Evolutionary conservation across 2,888 invertebrate genomes (phyloP), one percentile per base, ranked within the genome.

Genomic region (Sesia bembeciformis): DNA sequence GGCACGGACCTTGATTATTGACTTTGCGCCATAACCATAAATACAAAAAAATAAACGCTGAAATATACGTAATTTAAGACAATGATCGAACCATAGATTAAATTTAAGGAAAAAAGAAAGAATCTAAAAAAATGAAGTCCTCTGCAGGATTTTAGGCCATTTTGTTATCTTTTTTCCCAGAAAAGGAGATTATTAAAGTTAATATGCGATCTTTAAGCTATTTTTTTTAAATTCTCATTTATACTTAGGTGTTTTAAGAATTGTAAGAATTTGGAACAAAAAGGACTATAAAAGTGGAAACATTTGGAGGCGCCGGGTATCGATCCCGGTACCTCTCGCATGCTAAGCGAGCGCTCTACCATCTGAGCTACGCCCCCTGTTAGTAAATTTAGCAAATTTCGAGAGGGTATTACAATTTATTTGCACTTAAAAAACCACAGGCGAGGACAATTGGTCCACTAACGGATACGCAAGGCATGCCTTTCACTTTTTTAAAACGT

Each of bases 281-380:
- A 23, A 23, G 23, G 23, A 23, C 8, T 4, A n/a, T 23, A 7
- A 46, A 46, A 46, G 23, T 6, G 8, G 8, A 3, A 4, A 3
- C 4, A 6, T 5, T 70, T 90, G 88, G 88, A 88, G 88, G 88
- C 87, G 86, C 86, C 85, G 86, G 87, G 84, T 85, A 88, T 87
- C 87, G 88, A 87, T 88, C 85, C 87, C 88, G 84, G 87, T 87
- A 86, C 85, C 84, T 87, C 88, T 87, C 87, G 77, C 89, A 88
- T 88, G 88, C 87, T 89, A 87, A 89, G 89, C 87, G 88, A 88
- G 88, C 88, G 87, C 88, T 88, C 88, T 88, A 88, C 88, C 89
- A 87, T 89, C 88, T 90, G 89, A 88, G 87, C 88, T 88, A 88
- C 90, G 86, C 85, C 89, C 86, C 85, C 88, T 59, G 62, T 56